Evolutionary conservation across 1,140 invertebrate species (phyloP), one percentile per base, ranked within the genome.

Genomic region (Antheraea mylitta): DNA sequence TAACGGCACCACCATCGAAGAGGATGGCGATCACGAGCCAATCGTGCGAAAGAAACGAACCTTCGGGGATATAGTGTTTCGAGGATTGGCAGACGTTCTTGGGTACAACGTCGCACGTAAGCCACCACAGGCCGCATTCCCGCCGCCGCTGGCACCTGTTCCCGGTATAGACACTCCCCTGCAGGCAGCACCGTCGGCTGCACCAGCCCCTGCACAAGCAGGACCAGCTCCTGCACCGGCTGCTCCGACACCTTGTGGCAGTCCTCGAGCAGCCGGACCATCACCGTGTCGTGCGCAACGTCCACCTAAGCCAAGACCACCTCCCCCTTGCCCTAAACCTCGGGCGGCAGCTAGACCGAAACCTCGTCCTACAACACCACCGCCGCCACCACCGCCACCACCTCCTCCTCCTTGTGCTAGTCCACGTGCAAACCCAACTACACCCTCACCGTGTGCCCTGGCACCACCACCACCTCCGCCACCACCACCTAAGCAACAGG

Each of bases 31-130:
- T 5, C 80, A 86, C 66, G 87, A 84, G 42, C 80, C 86, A 0
- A 70, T 92, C n/a, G 89, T 92, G 18, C 74, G 91, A 10, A 88
- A 90, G 80, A 93, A 93, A 67, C 76, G 92, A 19, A 92, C 90
- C 0, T 93, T 92, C 70, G 90, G 92, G 22, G 92, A 93, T 38
- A 85, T 93, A 61, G 87, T 93, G 67, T 93, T 93, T 70, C 81
- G 89, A 67, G 92, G 91, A 18, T 66, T 93, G 16, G 92, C 92
- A 7, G 90, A 92, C 66, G 90, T 90, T 18, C 79, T 93, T 6
- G 92, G 92, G 36, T 93, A 92, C 69, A 83, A 77, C 68, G 83
- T 93, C 7, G 84, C 85, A n/a, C 80, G 91, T 53, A 92, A 90
- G 71, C 89, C 92, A 11, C 80, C 87, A 9, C 83, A 88, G 37